Evolutionary conservation across 1,140 invertebrate genomes (phyloP).

Genomic region (Brachionus asplanchnoidis): DNA sequence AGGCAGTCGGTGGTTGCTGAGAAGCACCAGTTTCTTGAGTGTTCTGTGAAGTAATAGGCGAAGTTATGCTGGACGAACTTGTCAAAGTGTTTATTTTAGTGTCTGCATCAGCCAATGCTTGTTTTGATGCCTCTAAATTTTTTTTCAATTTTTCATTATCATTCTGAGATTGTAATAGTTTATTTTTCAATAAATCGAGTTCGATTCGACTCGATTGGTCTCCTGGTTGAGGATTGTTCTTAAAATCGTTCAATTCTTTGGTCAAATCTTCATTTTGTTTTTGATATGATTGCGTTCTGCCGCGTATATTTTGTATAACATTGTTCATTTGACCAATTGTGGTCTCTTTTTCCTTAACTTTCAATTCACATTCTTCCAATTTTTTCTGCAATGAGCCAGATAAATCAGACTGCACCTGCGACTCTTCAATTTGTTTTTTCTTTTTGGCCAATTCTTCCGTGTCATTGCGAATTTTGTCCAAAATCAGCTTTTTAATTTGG

Average conservation of each 20-base stretch:
- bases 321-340: slow-evolving; percentile 38
- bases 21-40: not conserved
- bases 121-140: not conserved
- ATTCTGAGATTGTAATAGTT: slow-evolving; percentile 10
- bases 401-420: not conserved
- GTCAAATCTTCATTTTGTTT: slow-evolving; percentile 28
- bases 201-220: not conserved
- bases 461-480: slow-evolving; percentile 15
- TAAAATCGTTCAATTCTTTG: not conserved
- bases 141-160: slow-evolving; percentile 41
- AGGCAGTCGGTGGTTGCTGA: slow-evolving; percentile 23
- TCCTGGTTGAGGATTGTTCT: not conserved
- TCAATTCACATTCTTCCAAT: slow-evolving; percentile 33
- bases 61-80: not conserved
- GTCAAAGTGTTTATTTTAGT: slow-evolving; percentile 3
- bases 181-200: slow-evolving; percentile 1
- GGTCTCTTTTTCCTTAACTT: slow-evolving; percentile 35
- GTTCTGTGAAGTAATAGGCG: not conserved
- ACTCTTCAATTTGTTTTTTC: not conserved
- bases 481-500: not conserved
- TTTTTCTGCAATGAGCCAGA: slow-evolving; percentile 15
- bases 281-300: not conserved
- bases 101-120: slow-evolving; percentile 15
- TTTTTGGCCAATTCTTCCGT: not conserved
- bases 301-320: not conserved